phyloP scores from a whole-genome alignment of 1,140 invertebrate species.

The Euwallacea fornicatus region DNA sequence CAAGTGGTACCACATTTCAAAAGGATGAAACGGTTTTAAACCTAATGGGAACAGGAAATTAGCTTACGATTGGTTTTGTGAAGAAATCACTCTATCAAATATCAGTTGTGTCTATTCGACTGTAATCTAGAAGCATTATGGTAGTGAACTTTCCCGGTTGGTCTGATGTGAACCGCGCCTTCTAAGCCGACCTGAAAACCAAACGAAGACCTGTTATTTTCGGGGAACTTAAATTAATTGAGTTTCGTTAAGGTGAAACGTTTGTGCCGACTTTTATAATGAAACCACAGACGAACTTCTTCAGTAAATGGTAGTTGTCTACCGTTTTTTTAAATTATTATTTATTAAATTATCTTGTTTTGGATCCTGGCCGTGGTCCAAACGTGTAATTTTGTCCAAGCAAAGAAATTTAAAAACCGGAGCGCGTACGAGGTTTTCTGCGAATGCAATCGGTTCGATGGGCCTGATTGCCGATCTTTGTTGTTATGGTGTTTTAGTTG shows the following conservation, averaged over 20 bases:
- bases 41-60: no score
- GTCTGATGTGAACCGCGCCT: constrained; percentile 41
- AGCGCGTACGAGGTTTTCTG: constrained; percentile 19
- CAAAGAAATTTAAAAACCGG: constrained; percentile 25
- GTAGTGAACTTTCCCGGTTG: constrained; percentile 13
- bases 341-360: constrained; percentile 45
- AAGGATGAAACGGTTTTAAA: no score
- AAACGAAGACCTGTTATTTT: constrained; percentile 48
- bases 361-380: constrained; percentile 15
- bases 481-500: not conserved
- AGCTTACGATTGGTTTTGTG: no score
- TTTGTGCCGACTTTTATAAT: constrained; percentile 47
- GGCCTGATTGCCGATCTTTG: constrained; percentile 11
- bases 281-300: constrained; percentile 45
- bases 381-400: constrained; percentile 29
- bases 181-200: constrained; percentile 41
- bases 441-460: constrained; percentile 29
- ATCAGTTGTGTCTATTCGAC: no score
- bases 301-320: constrained; percentile 50
- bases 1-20: not conserved
- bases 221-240: constrained; percentile 50
- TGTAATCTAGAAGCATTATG: no score
- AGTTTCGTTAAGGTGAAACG: constrained; percentile 47
- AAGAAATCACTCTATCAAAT: no score
- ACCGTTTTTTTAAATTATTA: constrained; percentile 46